These are phyloP conservation scores for Trichomalopsis sarcophagae DNA, from an alignment of 1,140 invertebrate genomes.

Conservation along the genomic window DNA sequence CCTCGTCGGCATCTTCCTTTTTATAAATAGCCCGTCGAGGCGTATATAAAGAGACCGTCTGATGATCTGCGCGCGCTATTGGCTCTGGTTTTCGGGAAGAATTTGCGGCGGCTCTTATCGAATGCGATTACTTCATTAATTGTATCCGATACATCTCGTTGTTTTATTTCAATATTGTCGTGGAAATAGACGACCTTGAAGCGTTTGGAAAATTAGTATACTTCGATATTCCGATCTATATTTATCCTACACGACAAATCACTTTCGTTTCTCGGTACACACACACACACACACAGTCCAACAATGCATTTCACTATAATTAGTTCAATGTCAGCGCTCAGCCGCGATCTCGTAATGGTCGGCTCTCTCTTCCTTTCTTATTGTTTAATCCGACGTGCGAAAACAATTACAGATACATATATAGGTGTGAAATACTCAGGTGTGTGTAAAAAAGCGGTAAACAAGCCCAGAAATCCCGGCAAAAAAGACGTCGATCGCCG, in stretches of 20 bases:
- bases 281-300: neutral
- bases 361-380: neutral
- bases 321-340: neutral
- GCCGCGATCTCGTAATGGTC: neutral
- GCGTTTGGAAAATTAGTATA: too few relatives aligned
- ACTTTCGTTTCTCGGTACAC: neutral
- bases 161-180: too few relatives aligned
- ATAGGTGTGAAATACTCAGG: too few relatives aligned
- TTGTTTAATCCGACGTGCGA: neutral
- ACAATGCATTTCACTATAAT: slow-evolving; percentile 4
- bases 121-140: too few relatives aligned
- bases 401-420: neutral
- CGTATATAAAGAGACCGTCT: neutral
- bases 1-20: slow-evolving; percentile 58
- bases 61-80: neutral
- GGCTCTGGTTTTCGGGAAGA: neutral
- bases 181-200: too few relatives aligned
- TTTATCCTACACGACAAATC: neutral
- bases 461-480: slow-evolving; percentile 12
- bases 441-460: neutral
- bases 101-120: neutral
- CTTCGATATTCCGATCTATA: too few relatives aligned
- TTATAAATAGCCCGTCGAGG: slow-evolving; percentile 64
- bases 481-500: neutral
- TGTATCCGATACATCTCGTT: too few relatives aligned